These are phyloP conservation scores for Selene dorsalis DNA, from an alignment of 2,797 vertebrate genomes.

Conservation along the genomic window DNA sequence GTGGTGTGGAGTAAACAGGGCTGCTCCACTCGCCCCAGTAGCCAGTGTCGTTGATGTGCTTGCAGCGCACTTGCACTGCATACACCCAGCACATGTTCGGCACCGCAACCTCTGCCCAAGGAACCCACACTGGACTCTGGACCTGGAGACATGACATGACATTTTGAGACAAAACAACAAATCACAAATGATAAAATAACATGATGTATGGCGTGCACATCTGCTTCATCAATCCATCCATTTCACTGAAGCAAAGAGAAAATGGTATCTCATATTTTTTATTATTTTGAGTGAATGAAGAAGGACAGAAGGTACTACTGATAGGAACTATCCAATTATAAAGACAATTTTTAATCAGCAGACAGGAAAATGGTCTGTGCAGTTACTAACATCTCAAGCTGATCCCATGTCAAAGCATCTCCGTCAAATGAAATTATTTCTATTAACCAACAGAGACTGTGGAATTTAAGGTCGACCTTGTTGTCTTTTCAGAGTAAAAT, in stretches of 20 bases:
- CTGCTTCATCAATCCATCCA: background rate
- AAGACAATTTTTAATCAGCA: constrained; percentile 1
- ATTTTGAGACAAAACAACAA: background rate
- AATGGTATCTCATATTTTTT: background rate
- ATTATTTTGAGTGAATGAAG: background rate
- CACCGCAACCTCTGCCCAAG: constrained; percentile 71
- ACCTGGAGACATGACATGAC: constrained; percentile 76
- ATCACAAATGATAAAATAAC: background rate
- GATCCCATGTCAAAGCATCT: constrained; percentile 14
- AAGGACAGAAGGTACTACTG: background rate
- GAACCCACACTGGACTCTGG: constrained; percentile 67
- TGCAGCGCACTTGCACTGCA: constrained; percentile 87
- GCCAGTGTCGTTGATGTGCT: constrained; percentile 73
- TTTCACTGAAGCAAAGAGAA: background rate
- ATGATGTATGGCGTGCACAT: background rate
- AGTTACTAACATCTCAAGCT: background rate
- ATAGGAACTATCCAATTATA: constrained; percentile 8
- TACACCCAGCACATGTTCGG: constrained; percentile 84
- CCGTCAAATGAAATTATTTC: background rate
- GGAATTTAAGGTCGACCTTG: background rate
- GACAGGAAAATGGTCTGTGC: background rate
- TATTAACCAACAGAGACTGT: constrained; percentile 6
- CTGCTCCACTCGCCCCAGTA: constrained; percentile 94
- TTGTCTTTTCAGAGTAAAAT: background rate
- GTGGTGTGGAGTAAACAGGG: constrained; percentile 77